phyloP scores from a whole-genome alignment of 92 coral and sea anemone genomes.

The Muricea muricata region DNA sequence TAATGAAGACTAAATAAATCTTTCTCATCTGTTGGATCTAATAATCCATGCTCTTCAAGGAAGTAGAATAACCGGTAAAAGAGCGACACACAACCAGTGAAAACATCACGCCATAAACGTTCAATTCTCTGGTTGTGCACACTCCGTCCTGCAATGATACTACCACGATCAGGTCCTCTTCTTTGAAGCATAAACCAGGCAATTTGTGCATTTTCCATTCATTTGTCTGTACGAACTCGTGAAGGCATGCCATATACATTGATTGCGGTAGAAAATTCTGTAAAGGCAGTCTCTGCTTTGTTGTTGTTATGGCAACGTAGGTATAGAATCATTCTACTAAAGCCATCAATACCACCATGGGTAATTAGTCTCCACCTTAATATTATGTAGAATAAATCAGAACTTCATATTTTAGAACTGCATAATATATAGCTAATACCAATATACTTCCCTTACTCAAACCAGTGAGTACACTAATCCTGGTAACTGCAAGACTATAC shows the following conservation, averaged over 20 bases:
- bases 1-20: conserved; percentile 70
- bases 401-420: too few species aligned
- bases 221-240: conserved; percentile 14
- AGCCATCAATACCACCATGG: neutral
- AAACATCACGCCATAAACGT: conserved; percentile 61
- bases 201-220: neutral
- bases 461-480: too few species aligned
- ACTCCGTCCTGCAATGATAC: conserved; percentile 23
- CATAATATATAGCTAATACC: too few species aligned
- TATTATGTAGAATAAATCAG: neutral
- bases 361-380: conserved; percentile 20
- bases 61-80: conserved; percentile 53
- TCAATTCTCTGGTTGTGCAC: too few species aligned
- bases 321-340: conserved; percentile 17
- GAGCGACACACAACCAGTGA: conserved; percentile 37
- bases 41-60: conserved; percentile 47
- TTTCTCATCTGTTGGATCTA: conserved; percentile 60
- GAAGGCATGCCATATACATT: neutral
- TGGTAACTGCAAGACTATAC: too few species aligned
- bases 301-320: conserved; percentile 4
- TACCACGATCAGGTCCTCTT: conserved; percentile 21
- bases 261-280: conserved; percentile 5
- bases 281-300: conserved; percentile 6
- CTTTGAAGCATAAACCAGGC: conserved; percentile 7
- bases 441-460: too few species aligned